Percentiles rank a stretch among this genome's conserved stretches.
These are phyloP conservation scores for Philopedon plagiatum DNA, from an alignment of 2,888 invertebrate genomes.

Conservation along the genomic window DNA sequence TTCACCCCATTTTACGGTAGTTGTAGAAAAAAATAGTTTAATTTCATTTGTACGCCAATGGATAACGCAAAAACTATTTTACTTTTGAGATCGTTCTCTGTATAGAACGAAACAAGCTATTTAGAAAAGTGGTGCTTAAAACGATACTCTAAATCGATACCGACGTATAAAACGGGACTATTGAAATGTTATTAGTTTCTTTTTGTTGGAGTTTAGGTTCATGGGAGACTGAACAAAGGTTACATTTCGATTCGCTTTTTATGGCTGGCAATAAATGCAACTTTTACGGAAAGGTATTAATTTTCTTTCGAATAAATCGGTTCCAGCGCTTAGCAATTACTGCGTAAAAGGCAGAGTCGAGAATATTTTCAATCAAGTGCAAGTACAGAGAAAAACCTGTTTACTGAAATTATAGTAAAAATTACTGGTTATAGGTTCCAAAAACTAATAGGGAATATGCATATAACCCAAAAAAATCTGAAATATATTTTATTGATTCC, in stretches of 20 bases:
- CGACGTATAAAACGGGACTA: slow-evolving; percentile 12
- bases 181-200: slow-evolving; percentile 19
- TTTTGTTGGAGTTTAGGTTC: slow-evolving; percentile 17
- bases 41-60: slow-evolving; percentile 1
- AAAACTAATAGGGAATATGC: too few relatives aligned
- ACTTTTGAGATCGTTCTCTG: slow-evolving; percentile 7
- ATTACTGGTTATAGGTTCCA: too few relatives aligned
- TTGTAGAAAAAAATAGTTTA: background rate
- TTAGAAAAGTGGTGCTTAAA: slow-evolving; percentile 17
- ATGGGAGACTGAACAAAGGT: slow-evolving; percentile 12
- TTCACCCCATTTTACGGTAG: too few relatives aligned
- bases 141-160: slow-evolving; percentile 16
- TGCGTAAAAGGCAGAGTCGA: too few relatives aligned
- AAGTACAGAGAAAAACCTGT: too few relatives aligned
- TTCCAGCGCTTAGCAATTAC: background rate
- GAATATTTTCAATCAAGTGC: too few relatives aligned
- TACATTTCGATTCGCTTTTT: slow-evolving; percentile 14
- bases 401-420: too few relatives aligned
- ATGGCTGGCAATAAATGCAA: slow-evolving; percentile 11
- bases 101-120: slow-evolving; percentile 21
- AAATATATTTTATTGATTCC: too few relatives aligned
- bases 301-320: background rate
- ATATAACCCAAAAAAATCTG: too few relatives aligned
- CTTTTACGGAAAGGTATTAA: slow-evolving; percentile 13
- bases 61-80: slow-evolving; percentile 12